A percentile compares a stretch with the other conserved stretches of the same genome.
These are phyloP conservation scores for Diprion similis DNA, from an alignment of 1,140 invertebrate genomes.

Conservation along the genomic window DNA sequence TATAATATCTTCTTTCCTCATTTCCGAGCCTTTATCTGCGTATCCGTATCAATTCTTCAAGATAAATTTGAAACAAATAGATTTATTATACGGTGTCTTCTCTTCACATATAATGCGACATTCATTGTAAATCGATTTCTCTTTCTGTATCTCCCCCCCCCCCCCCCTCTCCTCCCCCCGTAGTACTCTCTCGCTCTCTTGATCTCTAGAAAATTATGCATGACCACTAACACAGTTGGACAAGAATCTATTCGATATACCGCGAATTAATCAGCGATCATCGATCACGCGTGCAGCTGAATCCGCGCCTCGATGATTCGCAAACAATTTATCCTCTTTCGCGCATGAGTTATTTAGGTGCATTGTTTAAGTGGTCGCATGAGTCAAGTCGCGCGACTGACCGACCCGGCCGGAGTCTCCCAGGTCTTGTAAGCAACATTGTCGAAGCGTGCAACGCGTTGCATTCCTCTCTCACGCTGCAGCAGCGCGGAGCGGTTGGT, in stretches of 20 bases:
- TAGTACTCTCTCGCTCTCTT: neutral
- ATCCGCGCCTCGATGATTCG: too few relatives aligned
- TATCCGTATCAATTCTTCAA: neutral
- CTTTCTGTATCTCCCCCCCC: neutral
- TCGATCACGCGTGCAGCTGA: too few relatives aligned
- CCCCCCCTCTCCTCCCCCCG: neutral
- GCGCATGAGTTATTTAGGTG: neutral
- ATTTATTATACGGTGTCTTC: neutral
- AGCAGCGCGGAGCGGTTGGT: neutral
- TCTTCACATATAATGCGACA: neutral
- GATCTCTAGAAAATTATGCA: neutral
- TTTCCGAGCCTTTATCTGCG: neutral
- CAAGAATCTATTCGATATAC: neutral
- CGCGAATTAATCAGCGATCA: neutral
- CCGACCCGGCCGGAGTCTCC: neutral
- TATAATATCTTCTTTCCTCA: neutral
- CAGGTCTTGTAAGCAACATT: slow-evolving; percentile 6
- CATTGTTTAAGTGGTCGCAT: neutral
- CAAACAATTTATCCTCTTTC: too few relatives aligned
- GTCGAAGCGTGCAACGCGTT: slow-evolving; percentile 4
- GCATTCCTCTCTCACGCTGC: slow-evolving; percentile 6
- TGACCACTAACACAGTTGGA: neutral
- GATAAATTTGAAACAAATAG: neutral
- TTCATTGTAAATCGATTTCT: neutral
- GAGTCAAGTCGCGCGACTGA: neutral